A percentile compares a stretch with the other conserved stretches of the same genome.
phyloP scores from a whole-genome alignment of 2,888 invertebrate genomes.

The Imbricaverruca yamaguchii region DNA sequence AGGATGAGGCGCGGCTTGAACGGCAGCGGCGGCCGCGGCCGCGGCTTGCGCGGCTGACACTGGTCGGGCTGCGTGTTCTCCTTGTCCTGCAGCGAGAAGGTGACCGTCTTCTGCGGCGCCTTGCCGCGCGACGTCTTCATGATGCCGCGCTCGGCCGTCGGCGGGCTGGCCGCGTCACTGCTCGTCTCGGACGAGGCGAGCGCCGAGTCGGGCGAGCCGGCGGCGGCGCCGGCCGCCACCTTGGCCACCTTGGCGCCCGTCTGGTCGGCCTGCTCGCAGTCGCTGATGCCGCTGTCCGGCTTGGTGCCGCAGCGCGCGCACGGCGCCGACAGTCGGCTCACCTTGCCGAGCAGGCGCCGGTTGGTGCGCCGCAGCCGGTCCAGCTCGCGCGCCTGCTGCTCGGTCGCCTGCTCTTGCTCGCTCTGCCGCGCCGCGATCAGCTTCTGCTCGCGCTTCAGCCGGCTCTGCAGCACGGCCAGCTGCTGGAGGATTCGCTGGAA shows the following conservation, averaged over 20 bases:
- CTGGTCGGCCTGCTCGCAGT: conserved; percentile 19
- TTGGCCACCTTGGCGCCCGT: conserved; percentile 24
- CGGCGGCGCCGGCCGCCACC: conserved; percentile 37
- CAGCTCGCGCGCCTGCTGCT: conserved; percentile 61
- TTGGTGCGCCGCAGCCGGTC: conserved; percentile 41
- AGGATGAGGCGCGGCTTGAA: conserved; percentile 11
- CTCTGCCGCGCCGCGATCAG: conserved; percentile 58
- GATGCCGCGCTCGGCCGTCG: conserved; percentile 18
- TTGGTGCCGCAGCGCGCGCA: conserved; percentile 20
- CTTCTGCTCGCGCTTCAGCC: conserved; percentile 56
- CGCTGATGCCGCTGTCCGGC: conserved; percentile 22
- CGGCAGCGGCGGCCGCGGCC: conserved; percentile 5
- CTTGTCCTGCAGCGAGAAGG: conserved; percentile 7
- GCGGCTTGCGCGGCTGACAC: neutral
- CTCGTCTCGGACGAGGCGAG: neutral
- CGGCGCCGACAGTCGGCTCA: neutral
- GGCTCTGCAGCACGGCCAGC: conserved; percentile 61
- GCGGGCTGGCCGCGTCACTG: conserved; percentile 13
- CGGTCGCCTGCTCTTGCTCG: conserved; percentile 63
- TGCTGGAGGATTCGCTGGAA: conserved; percentile 61
- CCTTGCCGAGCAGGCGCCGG: conserved; percentile 22
- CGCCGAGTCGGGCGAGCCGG: conserved; percentile 39
- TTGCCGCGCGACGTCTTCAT: conserved; percentile 17
- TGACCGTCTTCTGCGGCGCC: conserved; percentile 18
- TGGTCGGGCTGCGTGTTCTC: neutral